These are phyloP conservation scores for Automeris io DNA, from an alignment of 2,888 invertebrate species.

Conservation along the genomic window DNA sequence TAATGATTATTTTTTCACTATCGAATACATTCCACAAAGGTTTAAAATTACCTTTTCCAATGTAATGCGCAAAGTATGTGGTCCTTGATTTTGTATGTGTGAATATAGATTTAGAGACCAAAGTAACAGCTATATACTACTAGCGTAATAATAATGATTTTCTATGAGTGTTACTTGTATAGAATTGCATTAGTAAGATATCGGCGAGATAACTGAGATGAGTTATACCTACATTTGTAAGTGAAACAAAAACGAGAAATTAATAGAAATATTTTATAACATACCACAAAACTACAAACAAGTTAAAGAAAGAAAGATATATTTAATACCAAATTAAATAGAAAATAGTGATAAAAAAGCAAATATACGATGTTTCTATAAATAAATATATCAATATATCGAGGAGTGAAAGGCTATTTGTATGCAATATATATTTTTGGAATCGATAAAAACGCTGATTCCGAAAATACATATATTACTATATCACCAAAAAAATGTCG, in stretches of 20 bases:
- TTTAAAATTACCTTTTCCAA: background rate
- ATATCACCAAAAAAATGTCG: no score
- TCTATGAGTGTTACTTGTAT: slow-evolving; percentile 4
- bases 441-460: no score
- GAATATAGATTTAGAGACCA: slow-evolving; percentile 4
- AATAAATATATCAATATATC: no score
- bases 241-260: slow-evolving; percentile 3
- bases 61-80: slow-evolving; percentile 1
- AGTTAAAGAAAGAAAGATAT: background rate
- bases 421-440: no score
- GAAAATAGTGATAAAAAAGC: no score
- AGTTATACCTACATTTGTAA: background rate
- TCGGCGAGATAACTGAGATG: background rate
- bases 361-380: no score
- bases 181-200: background rate
- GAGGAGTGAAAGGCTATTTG: no score
- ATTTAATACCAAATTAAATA: background rate
- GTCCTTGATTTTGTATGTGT: slow-evolving; percentile 1
- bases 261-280: slow-evolving; percentile 2
- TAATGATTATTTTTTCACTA: background rate
- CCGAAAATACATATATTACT: no score
- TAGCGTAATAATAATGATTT: slow-evolving; percentile 1
- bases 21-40: background rate
- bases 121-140: background rate
- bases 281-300: background rate